Base-by-base conservation (phyloP, 1,140 invertebrate species). In the Brachionus asplanchnoidis region DNA sequence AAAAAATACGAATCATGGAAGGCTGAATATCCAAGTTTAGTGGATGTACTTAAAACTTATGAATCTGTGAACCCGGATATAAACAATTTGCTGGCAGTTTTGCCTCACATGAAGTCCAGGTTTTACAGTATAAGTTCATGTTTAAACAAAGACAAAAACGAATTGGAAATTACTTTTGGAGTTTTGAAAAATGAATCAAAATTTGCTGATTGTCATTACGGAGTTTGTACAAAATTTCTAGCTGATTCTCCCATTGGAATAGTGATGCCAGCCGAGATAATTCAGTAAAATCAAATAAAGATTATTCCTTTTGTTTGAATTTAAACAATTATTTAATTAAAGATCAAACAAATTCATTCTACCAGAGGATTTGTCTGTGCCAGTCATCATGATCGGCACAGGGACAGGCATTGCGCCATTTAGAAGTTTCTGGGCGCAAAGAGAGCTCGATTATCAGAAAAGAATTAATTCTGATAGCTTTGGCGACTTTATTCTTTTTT, bases 111-210 rank as follows among this genome's bases (percentile, higher is more conserved):
- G 20, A 95, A 97, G 88, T 94, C 96, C 2, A 91, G 96, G 87
- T 97, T 96, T 90, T 98, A 98, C 89, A 95, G 94, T 46, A 97
- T 98, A 77, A 97, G 95, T 12, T 97, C 95, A 0, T 95, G 95
- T 1, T 14, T 23, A 14, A 94, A 94, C 0, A 87, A 92, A 0
- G 92, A 93, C n/a, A 92, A 92, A 1, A 93, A 93, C 66, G 92
- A 90, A 89, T 92, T 97, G 42, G 95, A 98, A 88, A 90, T 97
- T 8, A 98, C 96, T 0, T 94, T 97, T 14, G 95, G 95, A 78
- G 94, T 97, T 1, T 95, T 97, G 11, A 92, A 93, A 75, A 97
- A 96, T 88, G 92, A 91, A 87, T 94, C 94, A 14, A 92, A 95
- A 92, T 93, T 50, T 14, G 0, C 94, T 94, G 90, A 88, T 60